Evolutionary conservation across 2,113 vertebrate genomes (phyloP).

Genomic region (Hemicordylus capensis): DNA sequence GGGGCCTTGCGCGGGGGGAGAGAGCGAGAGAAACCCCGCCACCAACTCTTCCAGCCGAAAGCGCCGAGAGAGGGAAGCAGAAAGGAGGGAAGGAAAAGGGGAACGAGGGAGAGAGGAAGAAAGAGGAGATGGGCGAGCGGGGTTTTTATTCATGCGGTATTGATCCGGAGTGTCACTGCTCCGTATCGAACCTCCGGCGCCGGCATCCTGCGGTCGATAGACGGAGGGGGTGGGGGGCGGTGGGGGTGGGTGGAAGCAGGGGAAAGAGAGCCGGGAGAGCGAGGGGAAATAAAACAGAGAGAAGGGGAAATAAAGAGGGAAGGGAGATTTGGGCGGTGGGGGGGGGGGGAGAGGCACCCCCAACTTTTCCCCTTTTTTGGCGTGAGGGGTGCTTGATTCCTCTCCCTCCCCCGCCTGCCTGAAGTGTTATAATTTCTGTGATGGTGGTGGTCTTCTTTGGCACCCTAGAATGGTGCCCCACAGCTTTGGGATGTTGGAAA

Average conservation of each 20-base stretch:
- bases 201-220: slow-evolving; percentile 40
- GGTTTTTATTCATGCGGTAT: slow-evolving; percentile 32
- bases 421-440: too few relatives aligned
- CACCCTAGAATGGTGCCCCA: too few relatives aligned
- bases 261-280: neutral
- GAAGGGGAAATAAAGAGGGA: neutral
- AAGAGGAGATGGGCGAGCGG: neutral
- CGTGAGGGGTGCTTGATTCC: neutral
- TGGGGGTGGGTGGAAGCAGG: neutral
- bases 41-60: neutral
- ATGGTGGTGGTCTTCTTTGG: neutral
- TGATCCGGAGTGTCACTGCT: slow-evolving; percentile 42
- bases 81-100: neutral
- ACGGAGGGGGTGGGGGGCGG: neutral
- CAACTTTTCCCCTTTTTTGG: neutral
- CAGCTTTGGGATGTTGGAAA: neutral
- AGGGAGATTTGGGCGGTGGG: neutral
- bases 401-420: too few relatives aligned
- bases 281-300: neutral
- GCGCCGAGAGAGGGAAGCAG: neutral
- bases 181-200: slow-evolving; percentile 32
- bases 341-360: neutral
- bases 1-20: neutral
- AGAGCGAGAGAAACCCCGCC: neutral
- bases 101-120: neutral